A percentile compares a stretch with the other conserved stretches of the same genome.
Conservation (phyloP, 2,113 vertebrate species). For the Pedetes capensis region DNA sequence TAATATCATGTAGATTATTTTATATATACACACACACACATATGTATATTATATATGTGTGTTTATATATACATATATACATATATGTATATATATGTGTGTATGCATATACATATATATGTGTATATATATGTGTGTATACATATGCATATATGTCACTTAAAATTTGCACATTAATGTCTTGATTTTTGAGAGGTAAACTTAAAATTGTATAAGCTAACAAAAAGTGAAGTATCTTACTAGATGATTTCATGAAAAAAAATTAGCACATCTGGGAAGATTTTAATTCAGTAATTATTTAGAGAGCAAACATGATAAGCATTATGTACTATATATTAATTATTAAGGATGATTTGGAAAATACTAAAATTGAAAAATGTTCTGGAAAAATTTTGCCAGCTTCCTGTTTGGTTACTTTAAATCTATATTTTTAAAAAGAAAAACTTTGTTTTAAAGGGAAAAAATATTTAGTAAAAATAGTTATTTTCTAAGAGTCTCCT, state of each 20-base stretch:
- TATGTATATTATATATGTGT: too few relatives aligned
- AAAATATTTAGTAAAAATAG: neutral
- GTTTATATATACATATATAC: too few relatives aligned
- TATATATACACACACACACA: too few relatives aligned
- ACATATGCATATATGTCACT: neutral
- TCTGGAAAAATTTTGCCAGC: neutral
- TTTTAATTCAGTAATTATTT: neutral
- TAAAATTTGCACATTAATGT: neutral
- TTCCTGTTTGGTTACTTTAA: slow-evolving; percentile 20
- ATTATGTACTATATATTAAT: neutral
- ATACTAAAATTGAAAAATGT: slow-evolving; percentile 13
- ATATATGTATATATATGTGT: too few relatives aligned
- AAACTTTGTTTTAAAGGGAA: neutral
- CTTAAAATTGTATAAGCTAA: neutral
- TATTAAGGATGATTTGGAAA: neutral
- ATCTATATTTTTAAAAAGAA: slow-evolving; percentile 7
- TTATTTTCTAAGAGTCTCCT: neutral
- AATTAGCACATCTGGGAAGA: neutral
- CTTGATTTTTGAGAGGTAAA: neutral
- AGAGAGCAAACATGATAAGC: neutral
- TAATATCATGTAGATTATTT: neutral
- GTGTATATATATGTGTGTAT: too few relatives aligned
- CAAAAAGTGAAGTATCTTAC: neutral
- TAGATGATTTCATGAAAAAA: neutral
- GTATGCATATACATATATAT: too few relatives aligned